phyloP scores from a whole-genome alignment of 2,797 vertebrate species.

The Myotis pilosus region DNA sequence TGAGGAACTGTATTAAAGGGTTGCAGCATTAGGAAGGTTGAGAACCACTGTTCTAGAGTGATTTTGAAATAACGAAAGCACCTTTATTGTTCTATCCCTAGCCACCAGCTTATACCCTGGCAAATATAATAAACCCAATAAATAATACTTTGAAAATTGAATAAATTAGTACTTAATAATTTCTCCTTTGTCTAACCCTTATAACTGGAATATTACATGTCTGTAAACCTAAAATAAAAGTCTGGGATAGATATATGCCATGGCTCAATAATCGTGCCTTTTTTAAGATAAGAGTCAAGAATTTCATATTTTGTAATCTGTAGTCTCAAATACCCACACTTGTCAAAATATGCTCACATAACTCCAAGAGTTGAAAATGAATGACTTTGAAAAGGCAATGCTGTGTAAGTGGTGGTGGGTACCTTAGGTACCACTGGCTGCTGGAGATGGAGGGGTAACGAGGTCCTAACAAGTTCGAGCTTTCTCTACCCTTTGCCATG shows the following conservation, averaged over 20 bases:
- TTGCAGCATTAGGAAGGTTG: no score
- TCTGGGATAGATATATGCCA: not conserved
- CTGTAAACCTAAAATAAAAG: constrained; percentile 2
- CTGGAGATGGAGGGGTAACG: not conserved
- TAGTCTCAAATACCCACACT: not conserved
- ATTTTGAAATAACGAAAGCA: not conserved
- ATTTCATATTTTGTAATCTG: not conserved
- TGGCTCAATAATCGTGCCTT: not conserved
- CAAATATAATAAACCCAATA: not conserved
- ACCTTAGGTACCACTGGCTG: no score
- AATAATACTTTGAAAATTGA: not conserved
- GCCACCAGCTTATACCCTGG: not conserved
- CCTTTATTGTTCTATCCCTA: not conserved
- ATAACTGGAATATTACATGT: not conserved
- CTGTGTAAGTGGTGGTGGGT: no score
- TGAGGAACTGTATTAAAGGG: no score
- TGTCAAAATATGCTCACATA: not conserved
- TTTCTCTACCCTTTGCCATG: not conserved
- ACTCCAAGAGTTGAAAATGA: not conserved
- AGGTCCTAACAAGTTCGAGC: fast-evolving
- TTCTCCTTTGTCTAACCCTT: not conserved
- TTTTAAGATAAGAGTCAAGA: not conserved
- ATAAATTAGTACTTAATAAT: not conserved
- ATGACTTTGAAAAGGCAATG: not conserved
- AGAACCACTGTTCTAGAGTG: not conserved